These are phyloP conservation scores for Epinephelus fuscoguttatus DNA, from an alignment of 2,113 vertebrate genomes.

Conservation along the genomic window DNA sequence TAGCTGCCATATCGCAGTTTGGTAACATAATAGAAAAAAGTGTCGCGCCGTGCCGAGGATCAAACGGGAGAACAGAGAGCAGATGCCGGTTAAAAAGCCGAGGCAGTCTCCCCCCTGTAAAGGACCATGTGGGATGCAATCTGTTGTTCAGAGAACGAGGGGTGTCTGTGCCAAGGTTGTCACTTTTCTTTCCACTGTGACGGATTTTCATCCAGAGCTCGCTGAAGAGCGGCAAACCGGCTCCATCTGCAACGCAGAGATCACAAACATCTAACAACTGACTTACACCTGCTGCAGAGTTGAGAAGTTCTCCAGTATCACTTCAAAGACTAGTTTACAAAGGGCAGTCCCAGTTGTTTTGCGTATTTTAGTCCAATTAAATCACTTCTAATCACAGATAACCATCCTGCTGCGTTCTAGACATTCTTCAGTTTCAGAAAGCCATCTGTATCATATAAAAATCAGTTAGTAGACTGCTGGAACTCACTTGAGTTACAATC, in stretches of 20 bases:
- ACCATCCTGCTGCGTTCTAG: background rate
- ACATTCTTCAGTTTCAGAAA: background rate
- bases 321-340: constrained; percentile 8
- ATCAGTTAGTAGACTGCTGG: background rate
- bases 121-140: constrained; percentile 78
- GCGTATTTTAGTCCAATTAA: background rate
- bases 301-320: constrained; percentile 7
- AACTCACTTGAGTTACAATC: background rate
- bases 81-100: constrained; percentile 76
- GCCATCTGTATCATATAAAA: background rate
- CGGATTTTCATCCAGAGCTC: constrained; percentile 57
- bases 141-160: constrained; percentile 70
- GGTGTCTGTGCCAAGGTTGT: constrained; percentile 70
- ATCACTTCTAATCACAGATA: background rate
- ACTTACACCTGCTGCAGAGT: constrained; percentile 21
- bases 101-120: constrained; percentile 54
- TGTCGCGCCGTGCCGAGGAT: constrained; percentile 51
- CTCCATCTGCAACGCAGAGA: constrained; percentile 54
- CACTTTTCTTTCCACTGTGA: constrained; percentile 69
- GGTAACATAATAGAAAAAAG: constrained; percentile 68
- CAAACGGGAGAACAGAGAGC: constrained; percentile 65
- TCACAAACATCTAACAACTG: constrained; percentile 41
- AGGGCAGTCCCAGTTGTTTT: background rate
- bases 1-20: constrained; percentile 67
- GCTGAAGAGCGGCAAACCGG: constrained; percentile 30